Percentiles rank a stretch among this genome's conserved stretches.
Conservation (phyloP, 1,140 invertebrate genomes). For the Neuroterus valhalla region DNA sequence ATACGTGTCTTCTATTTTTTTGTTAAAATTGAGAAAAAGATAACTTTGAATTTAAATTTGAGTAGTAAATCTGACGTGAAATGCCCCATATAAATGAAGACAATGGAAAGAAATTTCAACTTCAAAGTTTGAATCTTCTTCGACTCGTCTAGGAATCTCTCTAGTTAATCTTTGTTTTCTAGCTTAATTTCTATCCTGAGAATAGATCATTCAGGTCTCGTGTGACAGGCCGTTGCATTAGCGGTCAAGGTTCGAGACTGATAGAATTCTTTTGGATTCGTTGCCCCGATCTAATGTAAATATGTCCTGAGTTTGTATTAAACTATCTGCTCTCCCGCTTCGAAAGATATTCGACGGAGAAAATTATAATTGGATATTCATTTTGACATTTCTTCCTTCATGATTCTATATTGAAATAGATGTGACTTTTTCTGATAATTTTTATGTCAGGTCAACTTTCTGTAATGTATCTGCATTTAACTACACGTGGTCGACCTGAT, state of each 20-base stretch:
- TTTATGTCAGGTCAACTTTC: neutral
- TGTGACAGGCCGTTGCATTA: neutral
- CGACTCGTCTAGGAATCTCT: neutral
- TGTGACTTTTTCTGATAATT: neutral
- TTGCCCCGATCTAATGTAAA: neutral
- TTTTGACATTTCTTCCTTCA: neutral
- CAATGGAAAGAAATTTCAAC: too few relatives aligned
- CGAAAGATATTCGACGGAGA: neutral
- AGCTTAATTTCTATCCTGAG: neutral
- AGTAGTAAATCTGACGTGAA: too few relatives aligned
- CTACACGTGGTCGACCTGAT: neutral
- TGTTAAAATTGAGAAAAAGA: too few relatives aligned
- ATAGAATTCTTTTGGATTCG: neutral
- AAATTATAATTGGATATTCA: neutral
- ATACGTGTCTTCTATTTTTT: too few relatives aligned
- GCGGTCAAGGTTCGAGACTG: conserved; percentile 4
- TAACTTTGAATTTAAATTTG: too few relatives aligned
- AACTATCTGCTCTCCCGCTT: neutral
- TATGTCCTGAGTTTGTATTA: neutral
- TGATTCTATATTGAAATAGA: neutral
- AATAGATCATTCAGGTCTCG: conserved; percentile 2
- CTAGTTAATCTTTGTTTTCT: neutral
- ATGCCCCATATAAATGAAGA: too few relatives aligned
- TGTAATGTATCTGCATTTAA: neutral
- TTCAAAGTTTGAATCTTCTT: neutral